Evolutionary conservation across 2,888 invertebrate genomes (phyloP).

Genomic region (Harpalus rubripes): DNA sequence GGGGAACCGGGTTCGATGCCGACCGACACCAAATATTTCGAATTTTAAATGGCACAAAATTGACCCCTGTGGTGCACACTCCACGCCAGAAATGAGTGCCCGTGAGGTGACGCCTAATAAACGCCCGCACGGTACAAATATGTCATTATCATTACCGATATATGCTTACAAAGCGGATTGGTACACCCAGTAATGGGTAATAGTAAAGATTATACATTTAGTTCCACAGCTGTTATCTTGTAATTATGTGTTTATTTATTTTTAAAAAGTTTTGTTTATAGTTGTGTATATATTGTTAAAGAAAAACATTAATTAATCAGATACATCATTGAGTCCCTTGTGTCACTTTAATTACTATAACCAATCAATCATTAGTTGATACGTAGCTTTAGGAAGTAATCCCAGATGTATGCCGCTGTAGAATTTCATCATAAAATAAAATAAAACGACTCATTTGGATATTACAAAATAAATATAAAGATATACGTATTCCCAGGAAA

Average conservation of each 20-base stretch:
- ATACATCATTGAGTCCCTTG: constrained; percentile 33
- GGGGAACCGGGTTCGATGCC: too few relatives aligned
- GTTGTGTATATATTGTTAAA: constrained; percentile 28
- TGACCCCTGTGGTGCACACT: too few relatives aligned
- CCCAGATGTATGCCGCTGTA: constrained; percentile 38
- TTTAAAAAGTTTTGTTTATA: constrained; percentile 14
- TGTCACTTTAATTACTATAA: constrained; percentile 51
- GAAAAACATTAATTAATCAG: constrained; percentile 46
- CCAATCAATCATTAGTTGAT: constrained; percentile 49
- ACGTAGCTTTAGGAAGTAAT: constrained; percentile 35
- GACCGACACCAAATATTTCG: too few relatives aligned
- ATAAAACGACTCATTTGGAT: constrained; percentile 18
- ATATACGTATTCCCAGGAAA: constrained; percentile 13
- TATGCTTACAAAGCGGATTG: too few relatives aligned
- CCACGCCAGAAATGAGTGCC: too few relatives aligned
- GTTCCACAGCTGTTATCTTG: background rate
- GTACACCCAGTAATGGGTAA: too few relatives aligned
- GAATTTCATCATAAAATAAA: constrained; percentile 33
- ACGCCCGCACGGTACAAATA: too few relatives aligned
- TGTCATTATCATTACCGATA: too few relatives aligned
- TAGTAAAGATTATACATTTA: background rate
- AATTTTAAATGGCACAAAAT: too few relatives aligned
- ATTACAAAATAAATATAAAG: constrained; percentile 36
- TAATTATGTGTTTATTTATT: background rate
- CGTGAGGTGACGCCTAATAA: too few relatives aligned